These are phyloP conservation scores for Busseola fusca DNA, from an alignment of 2,888 invertebrate genomes.

Conservation along the genomic window DNA sequence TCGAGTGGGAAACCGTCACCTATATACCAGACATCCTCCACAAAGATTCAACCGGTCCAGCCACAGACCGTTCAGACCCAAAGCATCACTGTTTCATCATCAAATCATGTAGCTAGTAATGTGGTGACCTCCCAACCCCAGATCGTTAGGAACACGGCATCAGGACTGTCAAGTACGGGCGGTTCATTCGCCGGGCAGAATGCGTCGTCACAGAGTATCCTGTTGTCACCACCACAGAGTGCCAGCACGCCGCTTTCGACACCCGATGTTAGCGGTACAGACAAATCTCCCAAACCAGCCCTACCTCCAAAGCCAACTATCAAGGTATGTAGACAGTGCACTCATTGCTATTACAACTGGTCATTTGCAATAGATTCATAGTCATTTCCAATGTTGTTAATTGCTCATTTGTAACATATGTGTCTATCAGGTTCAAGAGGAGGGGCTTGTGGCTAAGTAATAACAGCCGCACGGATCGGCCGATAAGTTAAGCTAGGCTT, in stretches of 20 bases:
- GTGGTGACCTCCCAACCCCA: slow-evolving; percentile 85
- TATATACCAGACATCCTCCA: slow-evolving; percentile 94
- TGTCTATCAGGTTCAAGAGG: neutral
- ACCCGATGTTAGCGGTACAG: slow-evolving; percentile 85
- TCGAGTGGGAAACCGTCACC: slow-evolving; percentile 91
- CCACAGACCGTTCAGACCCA: slow-evolving; percentile 91
- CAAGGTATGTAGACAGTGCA: slow-evolving; percentile 76
- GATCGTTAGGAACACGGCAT: slow-evolving; percentile 87
- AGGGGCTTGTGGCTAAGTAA: too few species aligned
- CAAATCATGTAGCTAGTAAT: slow-evolving; percentile 86
- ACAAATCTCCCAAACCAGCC: slow-evolving; percentile 92
- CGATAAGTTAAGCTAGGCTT: too few species aligned
- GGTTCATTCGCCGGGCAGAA: slow-evolving; percentile 81
- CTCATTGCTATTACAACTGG: slow-evolving; percentile 1
- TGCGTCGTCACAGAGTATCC: slow-evolving; percentile 82
- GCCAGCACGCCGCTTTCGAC: slow-evolving; percentile 89
- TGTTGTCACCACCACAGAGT: slow-evolving; percentile 90
- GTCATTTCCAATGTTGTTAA: slow-evolving; percentile 1
- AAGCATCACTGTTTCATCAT: slow-evolving; percentile 75
- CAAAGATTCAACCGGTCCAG: slow-evolving; percentile 94
- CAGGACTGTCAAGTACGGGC: slow-evolving; percentile 86
- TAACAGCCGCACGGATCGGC: too few species aligned
- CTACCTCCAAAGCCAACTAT: slow-evolving; percentile 95
- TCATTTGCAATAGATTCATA: slow-evolving; percentile 7
- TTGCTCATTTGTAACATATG: slow-evolving; percentile 5